These are phyloP conservation scores for Alviniconcha strummeri DNA, from an alignment of 2,888 invertebrate genomes.

Conservation along the genomic window DNA sequence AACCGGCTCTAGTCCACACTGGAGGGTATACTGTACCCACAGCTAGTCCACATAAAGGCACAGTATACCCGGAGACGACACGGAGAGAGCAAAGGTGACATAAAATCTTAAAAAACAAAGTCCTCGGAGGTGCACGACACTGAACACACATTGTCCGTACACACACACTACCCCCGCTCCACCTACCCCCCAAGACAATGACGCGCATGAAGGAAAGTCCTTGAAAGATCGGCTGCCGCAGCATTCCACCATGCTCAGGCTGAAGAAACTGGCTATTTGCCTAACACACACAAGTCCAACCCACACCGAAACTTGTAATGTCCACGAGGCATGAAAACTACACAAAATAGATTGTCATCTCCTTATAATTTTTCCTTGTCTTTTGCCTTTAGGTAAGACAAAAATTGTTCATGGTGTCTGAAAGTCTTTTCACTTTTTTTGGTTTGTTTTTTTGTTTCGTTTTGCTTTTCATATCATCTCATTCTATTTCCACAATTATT, in stretches of 20 bases:
- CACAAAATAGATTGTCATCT: neutral
- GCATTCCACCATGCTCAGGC: neutral
- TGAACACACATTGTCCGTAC: conserved; percentile 11
- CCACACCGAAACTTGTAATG: neutral
- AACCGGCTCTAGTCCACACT: neutral
- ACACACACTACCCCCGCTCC: neutral
- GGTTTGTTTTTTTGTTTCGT: neutral
- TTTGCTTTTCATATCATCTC: too few species aligned
- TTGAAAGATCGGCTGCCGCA: neutral
- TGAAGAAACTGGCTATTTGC: neutral
- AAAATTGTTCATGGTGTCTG: neutral
- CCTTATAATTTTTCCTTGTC: neutral
- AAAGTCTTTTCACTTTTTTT: neutral
- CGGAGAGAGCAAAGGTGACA: conserved; percentile 17
- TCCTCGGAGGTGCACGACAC: conserved; percentile 15
- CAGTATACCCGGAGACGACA: conserved; percentile 12
- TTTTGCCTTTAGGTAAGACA: neutral
- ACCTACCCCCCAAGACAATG: neutral
- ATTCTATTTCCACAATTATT: neutral
- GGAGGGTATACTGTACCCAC: neutral
- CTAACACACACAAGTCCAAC: neutral
- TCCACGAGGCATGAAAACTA: conserved; percentile 1
- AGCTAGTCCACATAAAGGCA: conserved; percentile 2
- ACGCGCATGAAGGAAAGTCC: neutral
- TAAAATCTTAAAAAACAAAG: neutral